Conservation (phyloP, 1,140 invertebrate species). For the Euura saliciscinereae region DNA sequence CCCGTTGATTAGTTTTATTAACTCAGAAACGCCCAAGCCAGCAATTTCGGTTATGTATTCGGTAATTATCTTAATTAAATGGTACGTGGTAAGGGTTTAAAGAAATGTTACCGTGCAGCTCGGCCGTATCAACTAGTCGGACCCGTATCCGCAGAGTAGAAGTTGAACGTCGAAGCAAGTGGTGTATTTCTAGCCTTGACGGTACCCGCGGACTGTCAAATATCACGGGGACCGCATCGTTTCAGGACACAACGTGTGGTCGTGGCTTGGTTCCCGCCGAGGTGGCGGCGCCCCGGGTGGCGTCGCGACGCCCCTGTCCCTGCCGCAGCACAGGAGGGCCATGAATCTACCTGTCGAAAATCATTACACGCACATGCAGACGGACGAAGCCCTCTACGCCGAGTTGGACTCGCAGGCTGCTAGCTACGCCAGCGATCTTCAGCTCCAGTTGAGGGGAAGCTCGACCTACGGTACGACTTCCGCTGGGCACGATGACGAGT, state of each 20-base stretch:
- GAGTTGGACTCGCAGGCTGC: constrained; percentile 66
- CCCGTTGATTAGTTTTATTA: too few species aligned
- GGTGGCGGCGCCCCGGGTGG: constrained; percentile 54
- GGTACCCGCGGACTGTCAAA: neutral
- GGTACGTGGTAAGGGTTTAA: too few species aligned
- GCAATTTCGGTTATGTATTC: too few species aligned
- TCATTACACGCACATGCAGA: constrained; percentile 75
- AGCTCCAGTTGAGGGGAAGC: constrained; percentile 53
- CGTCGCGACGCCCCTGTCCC: constrained; percentile 53
- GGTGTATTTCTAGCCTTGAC: too few species aligned
- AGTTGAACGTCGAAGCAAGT: too few species aligned
- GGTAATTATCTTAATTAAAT: too few species aligned
- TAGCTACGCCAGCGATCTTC: constrained; percentile 58
- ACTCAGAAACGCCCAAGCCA: too few species aligned
- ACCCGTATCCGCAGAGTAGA: too few species aligned
- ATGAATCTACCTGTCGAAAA: constrained; percentile 66
- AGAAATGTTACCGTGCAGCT: too few species aligned
- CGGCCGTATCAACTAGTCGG: too few species aligned
- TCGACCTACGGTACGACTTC: constrained; percentile 53
- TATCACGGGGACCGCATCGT: neutral
- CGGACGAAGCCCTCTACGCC: constrained; percentile 71
- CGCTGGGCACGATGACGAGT: constrained; percentile 54
- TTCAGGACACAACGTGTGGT: constrained; percentile 65
- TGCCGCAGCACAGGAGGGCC: constrained; percentile 53
- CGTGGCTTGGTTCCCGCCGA: constrained; percentile 66